phyloP scores from a whole-genome alignment of 2,888 invertebrate species.

The Axea sp. region DNA sequence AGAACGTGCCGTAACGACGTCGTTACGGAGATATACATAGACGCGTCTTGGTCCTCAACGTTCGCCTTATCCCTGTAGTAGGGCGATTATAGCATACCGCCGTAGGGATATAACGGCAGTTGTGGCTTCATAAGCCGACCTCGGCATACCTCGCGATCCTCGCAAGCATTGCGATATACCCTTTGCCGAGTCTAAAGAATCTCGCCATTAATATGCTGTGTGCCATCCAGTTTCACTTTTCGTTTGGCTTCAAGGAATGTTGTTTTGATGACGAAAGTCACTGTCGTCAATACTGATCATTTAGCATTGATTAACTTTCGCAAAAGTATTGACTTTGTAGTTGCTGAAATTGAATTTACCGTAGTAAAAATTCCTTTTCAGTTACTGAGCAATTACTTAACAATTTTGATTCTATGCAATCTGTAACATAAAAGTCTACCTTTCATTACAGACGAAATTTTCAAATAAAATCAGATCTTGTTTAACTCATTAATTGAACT shows the following conservation, averaged over 20 bases:
- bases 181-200: conserved; percentile 53
- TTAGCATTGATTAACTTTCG: conserved; percentile 2
- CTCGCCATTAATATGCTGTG: conserved; percentile 53
- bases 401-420: too few relatives aligned
- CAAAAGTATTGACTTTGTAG: too few relatives aligned
- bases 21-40: conserved; percentile 77
- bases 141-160: conserved; percentile 70
- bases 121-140: conserved; percentile 76
- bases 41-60: conserved; percentile 71
- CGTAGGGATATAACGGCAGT: conserved; percentile 71
- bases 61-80: conserved; percentile 67
- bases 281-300: conserved; percentile 19
- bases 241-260: conserved; percentile 24
- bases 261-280: conserved; percentile 31
- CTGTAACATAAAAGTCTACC: too few relatives aligned
- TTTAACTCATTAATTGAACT: too few relatives aligned
- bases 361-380: too few relatives aligned
- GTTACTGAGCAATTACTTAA: too few relatives aligned
- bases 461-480: too few relatives aligned
- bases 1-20: conserved; percentile 75
- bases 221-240: conserved; percentile 54
- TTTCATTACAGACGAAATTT: too few relatives aligned
- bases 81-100: conserved; percentile 75
- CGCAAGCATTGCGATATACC: conserved; percentile 52
- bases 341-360: too few relatives aligned